Evolutionary conservation across 2,888 invertebrate genomes (phyloP), one percentile per base, ranked within the genome.

Genomic region (Ophion slaviceki): DNA sequence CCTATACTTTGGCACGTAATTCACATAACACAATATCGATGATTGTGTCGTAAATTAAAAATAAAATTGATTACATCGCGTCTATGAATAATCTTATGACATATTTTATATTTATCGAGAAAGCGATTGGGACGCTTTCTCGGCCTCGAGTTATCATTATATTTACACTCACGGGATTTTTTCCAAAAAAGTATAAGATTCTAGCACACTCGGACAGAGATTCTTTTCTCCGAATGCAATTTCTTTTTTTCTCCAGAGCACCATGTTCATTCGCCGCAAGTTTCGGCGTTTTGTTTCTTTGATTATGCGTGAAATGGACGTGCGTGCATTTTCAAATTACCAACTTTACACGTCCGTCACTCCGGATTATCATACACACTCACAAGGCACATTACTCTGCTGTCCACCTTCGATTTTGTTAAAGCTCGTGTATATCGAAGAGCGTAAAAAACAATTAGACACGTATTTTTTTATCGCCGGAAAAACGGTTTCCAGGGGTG

Each of bases 1-100:
- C 86, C 91, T 92, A 61, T 61, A 84, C 88, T 93, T 93, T 93
- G 93, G 93, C 93, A 93, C 93, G 91, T 93, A 90, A 93, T 93
- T 93, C 93, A 93, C 93, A 90, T 87, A 89, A 88, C 91, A 91
- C 92, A 91, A 92, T 90, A 68, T 81, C 83, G 87, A 77, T 28
- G 67, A 88, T 89, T 89, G 90, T 90, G 91, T 90, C 78, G 80
- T 86, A 84, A 83, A 71, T 85, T 70, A 57, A 88, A 89, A 83
- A 83, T 57, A 57, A 86, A 89, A 89, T 87, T 77, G 64, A 70
- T 81, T 77, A 79, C 72, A 79, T 45, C 64, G 86, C 81, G 80
- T 79, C 80, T 86, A 82, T 64, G 57, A 61, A 45, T 74, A 59
- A 87, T 59, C 75, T 83, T 77, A 80, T 68, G 11, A 32, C 53